Percentiles rank a stretch among this genome's conserved stretches.
phyloP scores from a whole-genome alignment of 2,113 vertebrate genomes.

The Xiphophorus maculatus region DNA sequence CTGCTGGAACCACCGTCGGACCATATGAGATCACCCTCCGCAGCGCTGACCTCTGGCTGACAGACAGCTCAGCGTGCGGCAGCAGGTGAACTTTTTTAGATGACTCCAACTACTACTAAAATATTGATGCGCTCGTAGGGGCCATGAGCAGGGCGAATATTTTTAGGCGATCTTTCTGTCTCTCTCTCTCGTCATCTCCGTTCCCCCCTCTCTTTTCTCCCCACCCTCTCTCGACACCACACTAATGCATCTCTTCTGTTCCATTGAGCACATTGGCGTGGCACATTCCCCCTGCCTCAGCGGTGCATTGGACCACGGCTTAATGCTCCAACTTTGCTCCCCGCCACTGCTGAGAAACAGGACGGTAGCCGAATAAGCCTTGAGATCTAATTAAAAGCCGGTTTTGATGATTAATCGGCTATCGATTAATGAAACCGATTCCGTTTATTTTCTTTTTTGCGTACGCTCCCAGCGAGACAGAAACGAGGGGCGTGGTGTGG shows the following conservation, averaged over 20 bases:
- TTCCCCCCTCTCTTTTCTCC: conserved; percentile 22
- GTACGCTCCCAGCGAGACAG: conserved; percentile 35
- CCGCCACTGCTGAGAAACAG: conserved; percentile 39
- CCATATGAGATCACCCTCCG: conserved; percentile 72
- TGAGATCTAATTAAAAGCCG: conserved; percentile 75
- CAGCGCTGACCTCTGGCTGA: conserved; percentile 75
- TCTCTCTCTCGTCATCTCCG: conserved; percentile 53
- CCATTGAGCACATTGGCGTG: conserved; percentile 73
- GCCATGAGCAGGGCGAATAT: conserved; percentile 67
- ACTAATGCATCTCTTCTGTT: conserved; percentile 80
- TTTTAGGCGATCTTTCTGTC: conserved; percentile 60
- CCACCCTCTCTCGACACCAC: conserved; percentile 65
- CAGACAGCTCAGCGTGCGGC: conserved; percentile 56
- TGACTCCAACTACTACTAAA: conserved; percentile 62
- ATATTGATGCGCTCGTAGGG: conserved; percentile 66
- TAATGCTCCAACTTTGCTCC: conserved; percentile 66
- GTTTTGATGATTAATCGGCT: conserved; percentile 70
- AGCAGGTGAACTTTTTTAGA: conserved; percentile 64
- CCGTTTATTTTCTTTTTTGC: conserved; percentile 38
- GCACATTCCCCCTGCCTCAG: conserved; percentile 69
- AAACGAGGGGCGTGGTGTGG: conserved; percentile 2
- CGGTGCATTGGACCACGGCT: conserved; percentile 63
- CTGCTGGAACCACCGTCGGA: conserved; percentile 55
- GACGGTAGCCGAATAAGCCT: conserved; percentile 28
- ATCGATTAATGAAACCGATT: conserved; percentile 65